Base-by-base conservation (phyloP, 2,113 vertebrate genomes). In the Scopus umbretta region DNA sequence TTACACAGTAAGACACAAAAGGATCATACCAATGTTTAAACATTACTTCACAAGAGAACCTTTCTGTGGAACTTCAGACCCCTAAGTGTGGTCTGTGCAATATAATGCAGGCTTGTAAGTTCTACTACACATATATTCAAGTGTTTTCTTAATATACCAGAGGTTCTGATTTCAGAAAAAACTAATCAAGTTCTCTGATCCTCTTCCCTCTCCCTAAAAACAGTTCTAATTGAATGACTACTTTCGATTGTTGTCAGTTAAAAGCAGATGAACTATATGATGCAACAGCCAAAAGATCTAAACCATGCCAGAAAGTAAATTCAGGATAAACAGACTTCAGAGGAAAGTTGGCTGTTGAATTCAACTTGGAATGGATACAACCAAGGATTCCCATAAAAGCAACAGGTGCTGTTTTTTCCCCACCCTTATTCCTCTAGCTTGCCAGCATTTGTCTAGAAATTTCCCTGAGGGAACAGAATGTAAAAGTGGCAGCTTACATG, bases 51-150 rank as follows among this genome's bases (percentile, higher is more conserved):
- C 1, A 88, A 18, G 23, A 85, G 7, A 86, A 26, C 7, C 11
- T 14, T 50, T 66, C 50, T 0, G 0, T 10, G 26, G 26, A 73
- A 84, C 38, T 73, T 59, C n/a, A 45, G 45, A 62, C 5, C 19
- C 7, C 30, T 27, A 73, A 82, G 18, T 15, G 15, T 34, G 5
- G 10, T 16, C 36, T 73, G 36, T 36, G 25, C 49, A 61, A 47
- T 21, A 8, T 0, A 72, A 42, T 9, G 11, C 9, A 75, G 17
- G 7, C 42, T 70, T 62, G 3, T 47, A 67, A 88, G 13, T 43
- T 82, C 29, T 72, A 27, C 26, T 29, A n/a, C 17, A 34, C 3
- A 7, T 21, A 10, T 13, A 90, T 53, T 52, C 42, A 43, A 14
- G 42, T 50, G 30, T 65, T 88, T 71, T 34, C 47, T 66, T 34